Conservation (phyloP, 2,113 vertebrate species). For the Atlantisia rogersi region DNA sequence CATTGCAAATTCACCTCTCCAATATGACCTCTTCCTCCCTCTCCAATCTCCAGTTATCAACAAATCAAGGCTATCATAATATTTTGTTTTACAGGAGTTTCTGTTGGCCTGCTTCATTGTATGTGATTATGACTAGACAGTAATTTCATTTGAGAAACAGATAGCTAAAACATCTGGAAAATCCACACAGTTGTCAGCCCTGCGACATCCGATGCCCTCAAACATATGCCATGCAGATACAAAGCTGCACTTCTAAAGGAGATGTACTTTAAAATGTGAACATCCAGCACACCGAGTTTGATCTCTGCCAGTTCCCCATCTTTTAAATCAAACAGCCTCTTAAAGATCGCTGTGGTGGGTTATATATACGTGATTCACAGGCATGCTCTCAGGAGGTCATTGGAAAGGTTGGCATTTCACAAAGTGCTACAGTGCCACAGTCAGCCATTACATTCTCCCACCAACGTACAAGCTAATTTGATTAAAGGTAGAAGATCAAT, state of each 20-base stretch:
- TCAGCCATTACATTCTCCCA: conserved; percentile 59
- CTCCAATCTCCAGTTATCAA: not conserved
- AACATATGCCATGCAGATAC: not conserved
- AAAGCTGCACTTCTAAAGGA: not conserved
- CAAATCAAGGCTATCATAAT: not conserved
- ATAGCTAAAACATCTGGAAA: not conserved
- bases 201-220: not conserved
- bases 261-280: not conserved
- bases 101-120: not conserved
- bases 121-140: not conserved
- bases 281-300: not conserved
- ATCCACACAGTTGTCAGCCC: not conserved
- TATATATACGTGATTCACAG: not conserved
- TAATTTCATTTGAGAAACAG: not conserved
- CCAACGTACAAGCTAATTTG: conserved; percentile 69
- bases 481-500: conserved; percentile 78
- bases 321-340: conserved; percentile 22
- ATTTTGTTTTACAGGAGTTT: not conserved
- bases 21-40: not conserved
- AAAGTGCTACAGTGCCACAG: not conserved
- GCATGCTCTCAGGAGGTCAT: not conserved
- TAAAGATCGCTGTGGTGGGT: not conserved
- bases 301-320: not conserved
- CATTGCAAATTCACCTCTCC: not conserved
- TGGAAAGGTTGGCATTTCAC: conserved; percentile 17